Conservation (phyloP, 1,140 invertebrate species). For the Subanguina moxae region DNA sequence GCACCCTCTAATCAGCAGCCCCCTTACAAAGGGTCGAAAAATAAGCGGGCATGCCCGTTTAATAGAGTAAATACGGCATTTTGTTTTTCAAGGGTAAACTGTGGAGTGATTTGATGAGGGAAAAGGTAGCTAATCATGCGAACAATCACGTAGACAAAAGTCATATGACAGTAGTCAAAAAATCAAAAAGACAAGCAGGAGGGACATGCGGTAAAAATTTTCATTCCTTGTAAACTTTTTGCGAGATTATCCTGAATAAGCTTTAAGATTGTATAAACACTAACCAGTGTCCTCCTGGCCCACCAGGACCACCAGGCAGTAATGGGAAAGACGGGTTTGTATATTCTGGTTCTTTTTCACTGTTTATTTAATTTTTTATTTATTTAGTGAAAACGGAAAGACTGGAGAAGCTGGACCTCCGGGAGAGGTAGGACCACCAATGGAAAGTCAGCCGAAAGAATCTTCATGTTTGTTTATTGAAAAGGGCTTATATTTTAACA, state of each 20-base stretch:
- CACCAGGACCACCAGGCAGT: neutral
- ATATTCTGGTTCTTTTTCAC: neutral
- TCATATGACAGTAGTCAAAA: neutral
- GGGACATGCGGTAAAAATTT: neutral
- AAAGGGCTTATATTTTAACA: neutral
- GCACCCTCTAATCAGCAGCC: too few relatives aligned
- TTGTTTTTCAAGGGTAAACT: neutral
- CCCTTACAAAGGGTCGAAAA: too few relatives aligned
- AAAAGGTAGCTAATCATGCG: neutral
- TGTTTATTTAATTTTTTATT: neutral
- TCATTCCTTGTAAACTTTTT: too few relatives aligned
- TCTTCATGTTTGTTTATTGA: neutral
- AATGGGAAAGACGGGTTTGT: neutral
- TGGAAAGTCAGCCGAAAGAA: neutral
- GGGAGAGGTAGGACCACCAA: neutral
- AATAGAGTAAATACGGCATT: too few relatives aligned
- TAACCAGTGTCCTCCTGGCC: neutral
- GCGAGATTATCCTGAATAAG: neutral
- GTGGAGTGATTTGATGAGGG: neutral
- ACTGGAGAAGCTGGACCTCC: neutral
- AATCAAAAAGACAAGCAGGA: neutral
- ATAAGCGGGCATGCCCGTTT: too few relatives aligned
- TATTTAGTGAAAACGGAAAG: neutral
- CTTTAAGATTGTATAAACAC: slow-evolving; percentile 2
- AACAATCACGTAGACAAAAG: neutral